Base-by-base conservation (phyloP, 2,113 vertebrate genomes). In the Nyctibius bracteatus region DNA sequence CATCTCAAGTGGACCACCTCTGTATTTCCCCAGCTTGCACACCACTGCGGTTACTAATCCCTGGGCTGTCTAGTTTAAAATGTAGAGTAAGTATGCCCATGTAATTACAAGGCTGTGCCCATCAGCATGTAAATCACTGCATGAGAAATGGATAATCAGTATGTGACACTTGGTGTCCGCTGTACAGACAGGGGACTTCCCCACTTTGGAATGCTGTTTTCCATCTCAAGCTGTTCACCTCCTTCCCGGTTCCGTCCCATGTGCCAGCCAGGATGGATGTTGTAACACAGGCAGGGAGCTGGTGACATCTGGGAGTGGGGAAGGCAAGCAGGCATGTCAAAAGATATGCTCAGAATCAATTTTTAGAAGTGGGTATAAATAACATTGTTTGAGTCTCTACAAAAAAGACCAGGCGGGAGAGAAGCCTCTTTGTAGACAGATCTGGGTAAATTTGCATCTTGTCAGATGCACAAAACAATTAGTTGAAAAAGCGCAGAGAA, bases 301-400 rank as follows among this genome's bases (percentile, higher is more conserved):
- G 81, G 27, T 90, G 93, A 73, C 62, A 70, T 39, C 39, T 92
- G 81, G 58, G 71, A 94, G 70, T 8, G 8, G 17, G 33, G 49
- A 88, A 90, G 54, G 71, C 74, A 94, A 92, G 65, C 61, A 91
- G 49, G 46, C 54, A 49, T 22, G 25, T 77, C 51, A 83, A 49
- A 74, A 88, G 81, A 46, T 65, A 93, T 3, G 12, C 41, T 82
- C 41, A 62, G 70, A n/a, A 51, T 58, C 37, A 77, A 18, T 88
- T 88, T 93, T 95, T 80, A 81, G 90, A 95, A 90, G 88, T 8
- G 55, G 46, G 74, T 83, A 94, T 95, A 96, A 94, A 92, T 61
- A 93, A 82, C 2, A 0, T 3, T 3, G 39, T 80, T 93, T 65
- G 70, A 63, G 71, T 65, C 22, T 72, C 47, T 63, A 43, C 62